phyloP scores from a whole-genome alignment of 2,888 invertebrate species.

The Netelia melanura region DNA sequence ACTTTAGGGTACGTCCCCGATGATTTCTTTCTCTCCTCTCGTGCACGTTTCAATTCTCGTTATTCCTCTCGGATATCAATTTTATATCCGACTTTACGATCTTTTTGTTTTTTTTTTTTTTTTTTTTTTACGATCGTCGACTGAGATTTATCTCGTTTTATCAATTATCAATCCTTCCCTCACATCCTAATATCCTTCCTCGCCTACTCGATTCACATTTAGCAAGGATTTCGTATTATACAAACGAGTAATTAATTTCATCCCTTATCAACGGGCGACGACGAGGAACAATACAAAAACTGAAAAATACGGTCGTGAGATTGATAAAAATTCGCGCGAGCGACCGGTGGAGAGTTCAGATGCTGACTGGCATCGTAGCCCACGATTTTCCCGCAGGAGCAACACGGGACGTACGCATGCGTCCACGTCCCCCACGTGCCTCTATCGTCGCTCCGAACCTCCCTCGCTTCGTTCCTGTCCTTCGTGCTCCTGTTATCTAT shows the following conservation, averaged over 20 bases:
- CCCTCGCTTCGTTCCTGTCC: constrained; percentile 48
- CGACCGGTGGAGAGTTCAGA: constrained; percentile 77
- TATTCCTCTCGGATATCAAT: too few relatives aligned
- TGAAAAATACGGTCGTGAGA: background rate
- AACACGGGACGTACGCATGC: constrained; percentile 81
- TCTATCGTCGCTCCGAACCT: constrained; percentile 75
- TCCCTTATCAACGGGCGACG: too few relatives aligned
- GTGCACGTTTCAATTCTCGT: background rate
- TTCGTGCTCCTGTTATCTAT: constrained; percentile 13
- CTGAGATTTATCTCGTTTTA: too few relatives aligned
- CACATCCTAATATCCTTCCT: too few relatives aligned
- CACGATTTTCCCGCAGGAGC: constrained; percentile 79
- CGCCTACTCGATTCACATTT: too few relatives aligned
- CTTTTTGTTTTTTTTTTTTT: too few relatives aligned
- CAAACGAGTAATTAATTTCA: too few relatives aligned
- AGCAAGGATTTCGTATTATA: too few relatives aligned
- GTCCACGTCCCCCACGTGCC: constrained; percentile 79
- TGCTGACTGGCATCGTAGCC: constrained; percentile 80
- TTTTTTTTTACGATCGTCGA: too few relatives aligned
- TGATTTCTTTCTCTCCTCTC: background rate
- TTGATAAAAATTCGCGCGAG: constrained; percentile 74
- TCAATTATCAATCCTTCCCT: too few relatives aligned
- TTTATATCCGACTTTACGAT: too few relatives aligned
- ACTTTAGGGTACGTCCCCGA: background rate
- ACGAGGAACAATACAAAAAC: too few relatives aligned